Evolutionary conservation across 2,888 invertebrate species (phyloP), one percentile per base, ranked within the genome.

Genomic region (Aphidius colemani): DNA sequence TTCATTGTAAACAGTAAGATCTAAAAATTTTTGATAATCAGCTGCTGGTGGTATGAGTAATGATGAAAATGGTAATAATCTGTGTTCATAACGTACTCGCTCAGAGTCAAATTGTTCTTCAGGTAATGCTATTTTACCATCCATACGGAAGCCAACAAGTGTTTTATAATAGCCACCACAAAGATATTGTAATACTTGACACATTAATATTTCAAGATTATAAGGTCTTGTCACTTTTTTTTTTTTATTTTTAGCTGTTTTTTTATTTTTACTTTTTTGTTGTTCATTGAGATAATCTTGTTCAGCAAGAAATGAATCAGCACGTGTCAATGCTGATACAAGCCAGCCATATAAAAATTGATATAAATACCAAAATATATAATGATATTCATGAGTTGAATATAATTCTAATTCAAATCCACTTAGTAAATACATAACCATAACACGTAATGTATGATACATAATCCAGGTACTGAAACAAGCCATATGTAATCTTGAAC

Each of bases 381-480:
- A 97, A 74, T 96, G 91, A 83, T 94, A 98, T 84, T 99, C 98
- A 80, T 98, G 97, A 39, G 93, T 90, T 65, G 96, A 95, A 83
- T 98, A 98, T 44, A 99, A 85, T 82, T 98, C 97, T 61, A 98
- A 86, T 80, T 98, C 97, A 74, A 99, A 93, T 0, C 98, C 98
- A 30, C 96, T 92, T 72, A 98, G 87, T 46, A 97, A 86, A 82
- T 96, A 98, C 78, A 95, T 91, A 74, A 96, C 92, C 95, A 98
- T 97, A 44, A 95, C 90, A 53, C 92, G 85, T 57, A 96, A 86
- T 53, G 96, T 95, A 82, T 98, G 96, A 84, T 97, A 96, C 68
- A 98, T 86, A 48, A 97, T 89, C 97, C 98, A 98, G 1, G 96
- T 96, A 61, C 93, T 93, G 79, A 94, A 94, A 81, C 94, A 96